phyloP scores from a whole-genome alignment of 1,140 invertebrate genomes.

The Nebria ingens region DNA sequence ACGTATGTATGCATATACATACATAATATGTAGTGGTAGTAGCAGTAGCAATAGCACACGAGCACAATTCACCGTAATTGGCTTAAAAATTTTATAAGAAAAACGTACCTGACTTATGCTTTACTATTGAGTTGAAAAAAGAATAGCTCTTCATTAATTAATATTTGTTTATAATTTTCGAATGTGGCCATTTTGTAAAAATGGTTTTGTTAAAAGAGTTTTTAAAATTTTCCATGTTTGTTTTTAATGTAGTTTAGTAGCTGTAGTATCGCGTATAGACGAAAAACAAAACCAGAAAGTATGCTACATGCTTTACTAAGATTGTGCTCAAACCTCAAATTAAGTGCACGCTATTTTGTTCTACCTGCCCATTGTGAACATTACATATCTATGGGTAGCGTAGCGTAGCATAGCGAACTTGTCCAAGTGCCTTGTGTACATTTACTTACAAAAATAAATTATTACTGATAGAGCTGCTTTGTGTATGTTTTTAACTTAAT shows the following conservation, averaged over 20 bases:
- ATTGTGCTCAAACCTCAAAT: background rate
- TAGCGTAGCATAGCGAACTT: too few relatives aligned
- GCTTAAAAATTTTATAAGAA: conserved; percentile 14
- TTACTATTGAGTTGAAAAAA: conserved; percentile 11
- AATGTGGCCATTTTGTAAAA: background rate
- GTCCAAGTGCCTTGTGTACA: background rate
- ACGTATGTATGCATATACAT: conserved; percentile 2
- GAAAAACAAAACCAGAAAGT: background rate
- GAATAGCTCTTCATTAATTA: conserved; percentile 6
- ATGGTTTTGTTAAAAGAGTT: conserved; percentile 3
- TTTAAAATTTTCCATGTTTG: background rate
- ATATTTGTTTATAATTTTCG: conserved; percentile 2
- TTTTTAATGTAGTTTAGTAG: background rate
- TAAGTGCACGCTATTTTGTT: background rate
- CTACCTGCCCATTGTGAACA: background rate
- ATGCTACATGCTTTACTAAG: background rate
- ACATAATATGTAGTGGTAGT: too few relatives aligned
- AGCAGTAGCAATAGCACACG: background rate
- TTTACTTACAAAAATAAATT: conserved; percentile 5
- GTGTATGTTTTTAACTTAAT: background rate
- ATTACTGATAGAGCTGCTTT: background rate
- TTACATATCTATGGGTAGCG: too few relatives aligned
- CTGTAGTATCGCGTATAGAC: background rate
- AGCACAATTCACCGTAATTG: background rate
- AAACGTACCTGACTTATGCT: conserved; percentile 24